These are phyloP conservation scores for Cebus imitator DNA, from an alignment of 2,113 vertebrate genomes.

Conservation along the genomic window DNA sequence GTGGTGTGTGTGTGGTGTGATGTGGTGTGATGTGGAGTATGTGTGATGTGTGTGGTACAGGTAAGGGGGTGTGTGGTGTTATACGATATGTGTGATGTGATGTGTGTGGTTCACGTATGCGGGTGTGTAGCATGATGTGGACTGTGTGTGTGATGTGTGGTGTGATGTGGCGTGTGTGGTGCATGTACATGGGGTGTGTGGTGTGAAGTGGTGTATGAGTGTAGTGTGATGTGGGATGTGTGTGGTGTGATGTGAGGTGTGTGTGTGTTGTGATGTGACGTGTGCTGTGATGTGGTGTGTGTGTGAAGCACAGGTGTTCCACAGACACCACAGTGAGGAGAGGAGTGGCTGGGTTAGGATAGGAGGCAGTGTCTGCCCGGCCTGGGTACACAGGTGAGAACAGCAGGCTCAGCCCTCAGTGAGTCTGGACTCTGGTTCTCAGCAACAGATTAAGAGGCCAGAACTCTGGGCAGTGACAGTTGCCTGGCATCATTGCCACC, in stretches of 20 bases:
- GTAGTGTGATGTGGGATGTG: background rate
- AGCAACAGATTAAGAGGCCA: no score
- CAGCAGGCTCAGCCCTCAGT: background rate
- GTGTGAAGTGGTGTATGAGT: background rate
- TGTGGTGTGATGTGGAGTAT: no score
- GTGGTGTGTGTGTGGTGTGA: background rate
- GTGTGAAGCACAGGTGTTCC: background rate
- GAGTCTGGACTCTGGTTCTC: background rate
- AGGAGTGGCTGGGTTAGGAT: background rate
- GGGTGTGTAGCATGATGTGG: no score
- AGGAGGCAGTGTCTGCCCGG: background rate
- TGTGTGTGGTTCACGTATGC: background rate
- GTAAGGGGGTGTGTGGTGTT: background rate
- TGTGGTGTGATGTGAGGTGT: no score
- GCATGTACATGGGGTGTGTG: background rate
- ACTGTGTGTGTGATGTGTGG: background rate
- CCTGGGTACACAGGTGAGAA: background rate
- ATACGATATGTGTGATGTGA: background rate
- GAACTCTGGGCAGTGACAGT: rapidly evolving
- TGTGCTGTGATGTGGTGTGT: background rate
- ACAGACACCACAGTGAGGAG: no score
- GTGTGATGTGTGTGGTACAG: background rate
- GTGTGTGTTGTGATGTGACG: background rate
- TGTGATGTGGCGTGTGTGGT: background rate
- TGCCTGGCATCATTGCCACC: rapidly evolving